These are phyloP conservation scores for Schizothorax lantsangensis DNA, from an alignment of 2,797 vertebrate species.

Conservation along the genomic window DNA sequence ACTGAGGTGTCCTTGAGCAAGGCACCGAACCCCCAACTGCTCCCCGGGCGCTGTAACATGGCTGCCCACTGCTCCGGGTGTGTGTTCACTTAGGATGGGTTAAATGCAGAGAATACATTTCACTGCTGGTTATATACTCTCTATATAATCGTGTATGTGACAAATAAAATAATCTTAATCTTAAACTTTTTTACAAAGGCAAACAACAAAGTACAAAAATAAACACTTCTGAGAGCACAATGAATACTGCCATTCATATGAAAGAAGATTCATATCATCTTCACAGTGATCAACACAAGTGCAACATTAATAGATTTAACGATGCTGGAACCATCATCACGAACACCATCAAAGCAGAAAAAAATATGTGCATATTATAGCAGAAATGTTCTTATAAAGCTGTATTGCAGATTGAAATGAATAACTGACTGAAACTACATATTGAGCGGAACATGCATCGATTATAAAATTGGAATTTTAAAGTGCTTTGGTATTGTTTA, in stretches of 20 bases:
- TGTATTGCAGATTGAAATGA: neutral
- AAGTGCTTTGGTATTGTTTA: neutral
- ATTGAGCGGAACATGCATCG: neutral
- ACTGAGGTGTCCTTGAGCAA: no score
- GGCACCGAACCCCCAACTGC: no score
- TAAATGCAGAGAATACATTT: no score
- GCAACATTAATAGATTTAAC: constrained; percentile 6
- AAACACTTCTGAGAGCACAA: neutral
- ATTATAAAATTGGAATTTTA: neutral
- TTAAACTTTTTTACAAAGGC: neutral
- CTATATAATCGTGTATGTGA: no score
- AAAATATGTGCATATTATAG: neutral
- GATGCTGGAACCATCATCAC: neutral
- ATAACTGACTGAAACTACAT: neutral
- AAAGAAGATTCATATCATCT: constrained; percentile 20
- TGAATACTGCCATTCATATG: neutral
- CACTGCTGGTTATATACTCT: no score
- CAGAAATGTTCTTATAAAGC: neutral
- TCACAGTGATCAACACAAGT: constrained; percentile 16
- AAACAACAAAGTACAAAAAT: neutral
- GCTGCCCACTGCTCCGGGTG: no score
- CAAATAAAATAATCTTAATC: no score
- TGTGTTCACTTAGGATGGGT: no score
- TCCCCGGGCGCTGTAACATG: no score
- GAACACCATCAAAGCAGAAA: neutral